These are phyloP conservation scores for Clanis bilineata DNA, from an alignment of 2,888 invertebrate species.

Conservation along the genomic window DNA sequence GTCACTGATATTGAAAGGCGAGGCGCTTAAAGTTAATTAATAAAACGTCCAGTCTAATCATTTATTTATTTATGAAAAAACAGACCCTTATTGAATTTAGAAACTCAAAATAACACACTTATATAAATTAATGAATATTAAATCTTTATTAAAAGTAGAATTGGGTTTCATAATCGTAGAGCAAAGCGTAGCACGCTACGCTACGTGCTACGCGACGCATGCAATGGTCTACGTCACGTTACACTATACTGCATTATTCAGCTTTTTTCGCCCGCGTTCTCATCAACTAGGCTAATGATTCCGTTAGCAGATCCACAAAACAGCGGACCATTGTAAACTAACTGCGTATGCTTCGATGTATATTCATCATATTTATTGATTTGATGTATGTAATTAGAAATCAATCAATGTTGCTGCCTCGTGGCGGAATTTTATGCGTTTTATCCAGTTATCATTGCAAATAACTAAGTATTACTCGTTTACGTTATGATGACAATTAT, in stretches of 20 bases:
- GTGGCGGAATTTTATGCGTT: background rate
- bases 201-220: conserved; percentile 29
- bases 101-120: too few species aligned
- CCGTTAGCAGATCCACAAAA: conserved; percentile 78
- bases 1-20: too few species aligned
- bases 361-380: conserved; percentile 3
- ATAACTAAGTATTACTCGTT: too few species aligned
- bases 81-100: too few species aligned
- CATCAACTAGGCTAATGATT: conserved; percentile 75
- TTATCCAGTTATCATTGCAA: background rate
- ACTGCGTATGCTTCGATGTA: conserved; percentile 42
- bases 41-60: too few species aligned
- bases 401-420: background rate
- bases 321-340: conserved; percentile 65
- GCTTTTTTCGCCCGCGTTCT: conserved; percentile 70
- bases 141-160: too few species aligned
- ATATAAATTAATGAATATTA: too few species aligned
- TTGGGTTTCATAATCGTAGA: background rate
- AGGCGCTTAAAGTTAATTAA: too few species aligned
- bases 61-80: too few species aligned
- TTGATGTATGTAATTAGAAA: background rate
- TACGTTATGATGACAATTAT: too few species aligned
- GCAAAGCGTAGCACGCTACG: background rate
- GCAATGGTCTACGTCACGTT: conserved; percentile 37
- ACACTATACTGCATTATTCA: conserved; percentile 62